A percentile compares a stretch with the other conserved stretches of the same genome.
These are phyloP conservation scores for Helleia helle DNA, from an alignment of 2,888 invertebrate genomes.

Conservation along the genomic window DNA sequence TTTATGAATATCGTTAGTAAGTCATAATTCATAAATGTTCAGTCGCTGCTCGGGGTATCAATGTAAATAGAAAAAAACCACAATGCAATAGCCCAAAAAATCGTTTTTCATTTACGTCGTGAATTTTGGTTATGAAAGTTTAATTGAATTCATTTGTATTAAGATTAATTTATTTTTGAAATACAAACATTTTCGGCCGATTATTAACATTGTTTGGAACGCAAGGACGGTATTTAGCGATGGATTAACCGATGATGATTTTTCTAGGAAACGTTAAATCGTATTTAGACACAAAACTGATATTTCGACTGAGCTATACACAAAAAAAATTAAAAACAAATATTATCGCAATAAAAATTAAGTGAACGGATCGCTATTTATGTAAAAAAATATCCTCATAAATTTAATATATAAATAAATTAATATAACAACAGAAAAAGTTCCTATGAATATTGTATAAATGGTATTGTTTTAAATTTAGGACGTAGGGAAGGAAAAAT, in stretches of 20 bases:
- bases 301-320: constrained; percentile 44
- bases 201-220: constrained; percentile 49
- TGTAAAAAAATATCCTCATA: constrained; percentile 65
- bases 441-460: constrained; percentile 74
- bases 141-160: constrained; percentile 34
- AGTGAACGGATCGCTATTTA: constrained; percentile 72
- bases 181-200: constrained; percentile 63
- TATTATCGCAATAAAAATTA: constrained; percentile 42
- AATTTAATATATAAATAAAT: constrained; percentile 69
- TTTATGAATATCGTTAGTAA: not conserved
- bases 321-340: constrained; percentile 34
- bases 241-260: constrained; percentile 50
- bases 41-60: constrained; percentile 32
- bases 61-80: constrained; percentile 53
- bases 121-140: constrained; percentile 39
- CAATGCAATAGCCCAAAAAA: constrained; percentile 74
- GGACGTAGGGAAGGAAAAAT: constrained; percentile 71
- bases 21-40: constrained; percentile 16
- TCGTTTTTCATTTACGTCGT: constrained; percentile 51
- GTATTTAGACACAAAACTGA: constrained; percentile 28
- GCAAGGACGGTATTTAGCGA: constrained; percentile 51
- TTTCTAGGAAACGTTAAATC: constrained; percentile 65
- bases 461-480: constrained; percentile 73
- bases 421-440: constrained; percentile 73
- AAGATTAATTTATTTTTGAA: constrained; percentile 38